Percentiles rank a stretch among this genome's conserved stretches.
Evolutionary conservation across 1,140 invertebrate genomes (phyloP).

Genomic region (Akabosia matsudoensis): DNA sequence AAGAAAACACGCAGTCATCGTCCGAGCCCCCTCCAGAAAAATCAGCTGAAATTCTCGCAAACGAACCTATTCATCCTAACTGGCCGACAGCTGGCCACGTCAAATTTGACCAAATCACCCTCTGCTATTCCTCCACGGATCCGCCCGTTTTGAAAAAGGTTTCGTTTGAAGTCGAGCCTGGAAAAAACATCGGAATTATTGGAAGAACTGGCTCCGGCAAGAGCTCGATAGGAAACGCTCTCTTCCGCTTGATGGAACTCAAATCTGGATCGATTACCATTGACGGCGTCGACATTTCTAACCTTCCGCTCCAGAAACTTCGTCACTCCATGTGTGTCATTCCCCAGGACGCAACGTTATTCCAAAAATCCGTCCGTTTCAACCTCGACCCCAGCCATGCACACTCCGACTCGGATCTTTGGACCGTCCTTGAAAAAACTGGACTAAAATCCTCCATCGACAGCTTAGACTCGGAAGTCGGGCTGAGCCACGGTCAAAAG

Average conservation of each 20-base stretch:
- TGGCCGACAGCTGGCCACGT: conserved; percentile 41
- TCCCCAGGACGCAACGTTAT: conserved; percentile 70
- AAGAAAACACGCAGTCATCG: no score
- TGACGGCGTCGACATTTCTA: conserved; percentile 56
- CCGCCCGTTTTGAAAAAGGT: conserved; percentile 56
- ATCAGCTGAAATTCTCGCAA: no score
- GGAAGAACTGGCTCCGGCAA: conserved; percentile 65
- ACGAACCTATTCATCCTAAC: conserved; percentile 37
- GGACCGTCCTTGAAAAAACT: conserved; percentile 62
- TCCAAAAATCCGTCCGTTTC: conserved; percentile 59
- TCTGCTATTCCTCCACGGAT: conserved; percentile 32
- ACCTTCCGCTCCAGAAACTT: conserved; percentile 53
- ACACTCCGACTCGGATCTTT: conserved; percentile 59
- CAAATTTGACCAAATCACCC: conserved; percentile 32
- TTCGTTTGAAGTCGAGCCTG: conserved; percentile 57
- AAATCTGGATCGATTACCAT: conserved; percentile 53
- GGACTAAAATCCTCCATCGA: conserved; percentile 55
- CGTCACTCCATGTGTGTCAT: conserved; percentile 62
- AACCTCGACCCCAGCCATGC: conserved; percentile 65
- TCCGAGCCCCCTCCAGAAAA: no score
- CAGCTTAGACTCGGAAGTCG: conserved; percentile 46
- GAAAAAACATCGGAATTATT: conserved; percentile 63
- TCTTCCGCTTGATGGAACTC: conserved; percentile 57
- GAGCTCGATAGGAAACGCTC: conserved; percentile 58
- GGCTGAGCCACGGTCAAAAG: conserved; percentile 54